A percentile compares a stretch with the other conserved stretches of the same genome.
Evolutionary conservation across 2,888 invertebrate species (phyloP).

Genomic region (Rhingia rostrata): DNA sequence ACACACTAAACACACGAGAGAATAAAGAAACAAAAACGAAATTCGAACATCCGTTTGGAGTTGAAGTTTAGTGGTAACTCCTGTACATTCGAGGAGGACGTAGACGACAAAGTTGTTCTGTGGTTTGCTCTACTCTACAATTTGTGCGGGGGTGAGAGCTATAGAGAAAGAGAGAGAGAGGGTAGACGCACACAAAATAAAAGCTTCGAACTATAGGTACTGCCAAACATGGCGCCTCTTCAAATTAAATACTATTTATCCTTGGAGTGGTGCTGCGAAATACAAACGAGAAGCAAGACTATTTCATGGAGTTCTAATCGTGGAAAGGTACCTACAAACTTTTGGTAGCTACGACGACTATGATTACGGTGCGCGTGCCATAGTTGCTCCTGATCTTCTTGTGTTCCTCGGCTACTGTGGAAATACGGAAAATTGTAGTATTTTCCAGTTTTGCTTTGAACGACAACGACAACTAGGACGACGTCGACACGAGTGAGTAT

Average conservation of each 20-base stretch:
- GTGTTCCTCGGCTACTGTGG: conserved; percentile 33
- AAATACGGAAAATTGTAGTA: conserved; percentile 46
- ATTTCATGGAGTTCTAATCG: conserved; percentile 33
- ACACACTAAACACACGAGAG: neutral
- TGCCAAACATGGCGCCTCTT: conserved; percentile 71
- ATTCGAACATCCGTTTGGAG: conserved; percentile 40
- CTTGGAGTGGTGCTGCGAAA: conserved; percentile 49
- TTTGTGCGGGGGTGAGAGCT: conserved; percentile 35
- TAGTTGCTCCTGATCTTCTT: neutral
- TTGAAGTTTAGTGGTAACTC: conserved; percentile 40
- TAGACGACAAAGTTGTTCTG: conserved; percentile 31
- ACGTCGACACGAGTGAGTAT: conserved; percentile 14
- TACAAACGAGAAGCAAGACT: conserved; percentile 51
- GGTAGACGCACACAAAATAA: conserved; percentile 19
- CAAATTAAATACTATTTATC: conserved; percentile 70
- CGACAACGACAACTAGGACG: neutral
- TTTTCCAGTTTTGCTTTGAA: conserved; percentile 44
- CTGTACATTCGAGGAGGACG: conserved; percentile 49
- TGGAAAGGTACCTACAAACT: conserved; percentile 38
- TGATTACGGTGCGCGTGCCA: conserved; percentile 45
- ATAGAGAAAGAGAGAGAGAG: conserved; percentile 7
- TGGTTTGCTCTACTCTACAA: conserved; percentile 33
- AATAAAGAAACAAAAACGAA: conserved; percentile 15
- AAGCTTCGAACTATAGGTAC: conserved; percentile 58
- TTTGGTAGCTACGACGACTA: conserved; percentile 38